Base-by-base conservation (phyloP, 2,888 invertebrate genomes). In the Megalurothrips usitatus region DNA sequence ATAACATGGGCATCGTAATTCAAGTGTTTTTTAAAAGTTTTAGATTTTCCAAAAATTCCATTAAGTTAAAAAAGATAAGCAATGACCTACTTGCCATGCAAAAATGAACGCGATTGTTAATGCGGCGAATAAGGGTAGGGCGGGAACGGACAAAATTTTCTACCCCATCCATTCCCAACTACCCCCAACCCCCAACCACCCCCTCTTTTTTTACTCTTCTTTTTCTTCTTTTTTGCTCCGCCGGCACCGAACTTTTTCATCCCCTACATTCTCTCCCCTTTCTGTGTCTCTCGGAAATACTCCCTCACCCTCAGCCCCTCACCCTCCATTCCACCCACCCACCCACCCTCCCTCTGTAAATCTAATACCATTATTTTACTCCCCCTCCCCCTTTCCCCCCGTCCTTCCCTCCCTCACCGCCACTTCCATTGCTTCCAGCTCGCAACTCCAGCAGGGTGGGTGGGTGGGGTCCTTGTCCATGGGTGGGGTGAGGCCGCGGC, bases 271-370 rank as follows among this genome's bases (percentile, higher is more conserved):
- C 68, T 75, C 68, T 26, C 68, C 58, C 58, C 58, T 58, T 58
- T 58, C 68, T 75, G 68, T 75, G 68, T 75, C 68, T 26, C 68
- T 75, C 68, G 68, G 68, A 75, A 75, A 75, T 75, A 75, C 68
- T 75, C 68, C 68, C 68, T 75, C 68, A 23, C 68, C 26, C 68
- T 75, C 26, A 0, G 23, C 26, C 68, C 23, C 68, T 26, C 68
- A 17, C n/a, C 58, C 58, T n/a, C 6, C 58, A 58, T 23, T 26
- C 12, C 68, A 10, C 26, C 23, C 68, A 12, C 68, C 68, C 68
- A 8, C 68, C 68, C 68, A 75, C 23, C 68, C 68, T 23, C 68
- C 68, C 68, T 26, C 68, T 75, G 68, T 75, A 75, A 75, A 75
- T 75, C 68, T 75, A 75, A 75, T 75, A 75, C 68, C 68, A 75